A percentile compares a stretch with the other conserved stretches of the same genome.
These are phyloP conservation scores for Rhogogaster chlorosoma DNA, from an alignment of 2,888 invertebrate species.

Conservation along the genomic window DNA sequence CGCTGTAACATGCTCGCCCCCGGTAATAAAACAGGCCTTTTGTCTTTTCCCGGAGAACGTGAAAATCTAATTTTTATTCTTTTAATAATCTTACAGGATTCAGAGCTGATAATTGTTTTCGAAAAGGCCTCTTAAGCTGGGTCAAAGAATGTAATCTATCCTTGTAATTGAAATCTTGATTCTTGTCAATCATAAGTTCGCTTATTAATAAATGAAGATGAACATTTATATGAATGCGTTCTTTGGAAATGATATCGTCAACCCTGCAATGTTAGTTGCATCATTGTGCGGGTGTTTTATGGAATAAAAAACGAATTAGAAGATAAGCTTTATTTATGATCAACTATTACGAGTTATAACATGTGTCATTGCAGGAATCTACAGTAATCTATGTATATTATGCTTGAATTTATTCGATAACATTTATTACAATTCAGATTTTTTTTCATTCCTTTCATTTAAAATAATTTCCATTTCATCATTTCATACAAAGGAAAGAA, in stretches of 20 bases:
- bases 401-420: constrained; percentile 37
- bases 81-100: background rate
- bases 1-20: background rate
- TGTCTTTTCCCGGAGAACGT: background rate
- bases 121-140: background rate
- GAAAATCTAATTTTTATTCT: background rate
- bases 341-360: constrained; percentile 31
- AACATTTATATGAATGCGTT: background rate
- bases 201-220: background rate
- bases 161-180: background rate
- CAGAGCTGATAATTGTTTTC: background rate
- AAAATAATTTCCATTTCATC: constrained; percentile 61
- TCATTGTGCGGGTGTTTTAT: background rate
- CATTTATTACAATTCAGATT: constrained; percentile 41
- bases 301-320: constrained; percentile 10
- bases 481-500: constrained; percentile 60
- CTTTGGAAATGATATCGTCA: background rate
- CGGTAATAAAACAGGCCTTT: background rate
- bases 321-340: constrained; percentile 45
- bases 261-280: background rate
- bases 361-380: constrained; percentile 28
- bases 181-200: background rate
- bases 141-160: background rate
- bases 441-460: background rate
- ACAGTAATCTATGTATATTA: constrained; percentile 27